Percentiles rank a stretch among this genome's conserved stretches.
phyloP scores from a whole-genome alignment of 35 echinoderm and acorn worm species.

The Lytechinus variegatus region DNA sequence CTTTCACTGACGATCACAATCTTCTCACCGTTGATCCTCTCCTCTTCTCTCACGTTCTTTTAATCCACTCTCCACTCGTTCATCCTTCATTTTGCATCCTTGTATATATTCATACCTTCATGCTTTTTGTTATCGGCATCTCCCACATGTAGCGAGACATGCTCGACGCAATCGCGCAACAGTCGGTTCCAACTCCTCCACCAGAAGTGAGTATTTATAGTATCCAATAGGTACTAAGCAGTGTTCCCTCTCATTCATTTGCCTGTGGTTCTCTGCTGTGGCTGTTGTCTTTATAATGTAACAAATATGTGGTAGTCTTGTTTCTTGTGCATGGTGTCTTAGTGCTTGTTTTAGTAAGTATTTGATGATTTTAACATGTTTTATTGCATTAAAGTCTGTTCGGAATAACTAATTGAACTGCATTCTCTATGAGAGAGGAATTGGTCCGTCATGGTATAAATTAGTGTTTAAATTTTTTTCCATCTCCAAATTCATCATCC shows the following conservation, averaged over 20 bases:
- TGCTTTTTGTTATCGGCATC: conserved; percentile 10
- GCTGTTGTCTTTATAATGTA: not conserved
- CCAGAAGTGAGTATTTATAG: conserved; percentile 33
- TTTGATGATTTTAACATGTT: not conserved
- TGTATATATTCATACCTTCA: conserved; percentile 13
- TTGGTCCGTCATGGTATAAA: too few species aligned
- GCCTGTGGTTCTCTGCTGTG: not conserved
- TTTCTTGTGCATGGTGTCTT: not conserved
- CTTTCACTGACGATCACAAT: not conserved
- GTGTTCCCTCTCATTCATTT: not conserved
- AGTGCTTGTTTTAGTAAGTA: not conserved
- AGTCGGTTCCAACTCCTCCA: not conserved
- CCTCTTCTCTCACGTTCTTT: not conserved
- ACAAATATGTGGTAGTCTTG: not conserved
- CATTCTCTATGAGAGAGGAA: too few species aligned
- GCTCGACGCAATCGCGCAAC: conserved; percentile 14
- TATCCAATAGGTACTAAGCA: not conserved
- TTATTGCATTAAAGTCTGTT: not conserved
- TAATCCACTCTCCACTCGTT: not conserved
- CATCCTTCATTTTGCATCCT: not conserved
- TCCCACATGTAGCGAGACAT: conserved; percentile 23
- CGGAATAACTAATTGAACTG: not conserved
- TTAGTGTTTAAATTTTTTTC: too few species aligned
- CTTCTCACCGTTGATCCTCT: not conserved
- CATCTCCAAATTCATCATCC: too few species aligned